phyloP scores from a whole-genome alignment of 2,888 invertebrate genomes.

The Ptycholaimellus sp. region DNA sequence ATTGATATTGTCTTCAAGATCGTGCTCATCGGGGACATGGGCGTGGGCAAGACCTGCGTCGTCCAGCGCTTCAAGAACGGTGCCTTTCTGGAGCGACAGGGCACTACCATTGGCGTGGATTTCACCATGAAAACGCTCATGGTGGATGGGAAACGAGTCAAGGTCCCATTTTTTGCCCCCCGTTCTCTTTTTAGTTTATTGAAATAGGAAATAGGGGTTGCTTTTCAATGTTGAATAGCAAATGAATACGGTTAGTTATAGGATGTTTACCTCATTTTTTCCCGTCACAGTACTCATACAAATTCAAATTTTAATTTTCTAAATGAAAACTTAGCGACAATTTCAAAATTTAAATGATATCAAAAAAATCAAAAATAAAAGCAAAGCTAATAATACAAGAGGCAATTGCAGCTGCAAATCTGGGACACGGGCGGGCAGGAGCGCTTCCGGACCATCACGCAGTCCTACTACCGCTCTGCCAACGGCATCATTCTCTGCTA shows the following conservation, averaged over 20 bases:
- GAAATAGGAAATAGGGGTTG: too few relatives aligned
- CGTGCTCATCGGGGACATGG: slow-evolving; percentile 25
- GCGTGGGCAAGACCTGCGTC: slow-evolving; percentile 39
- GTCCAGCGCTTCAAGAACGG: slow-evolving; percentile 86
- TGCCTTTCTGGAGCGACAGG: slow-evolving; percentile 75
- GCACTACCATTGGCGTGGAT: slow-evolving; percentile 87
- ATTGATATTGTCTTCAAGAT: slow-evolving; percentile 8
- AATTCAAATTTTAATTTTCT: too few relatives aligned
- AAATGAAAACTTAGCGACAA: too few relatives aligned
- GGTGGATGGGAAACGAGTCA: slow-evolving; percentile 75
- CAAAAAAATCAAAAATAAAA: too few relatives aligned
- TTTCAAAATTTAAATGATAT: too few relatives aligned
- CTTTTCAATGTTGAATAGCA: slow-evolving; percentile 2
- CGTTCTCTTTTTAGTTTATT: too few relatives aligned
- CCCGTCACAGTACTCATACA: too few relatives aligned
- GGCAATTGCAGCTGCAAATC: slow-evolving; percentile 74
- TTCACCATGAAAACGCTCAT: slow-evolving; percentile 91
- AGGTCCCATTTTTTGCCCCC: slow-evolving; percentile 42
- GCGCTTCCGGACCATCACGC: slow-evolving; percentile 79
- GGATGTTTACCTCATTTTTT: too few relatives aligned
- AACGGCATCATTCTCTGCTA: slow-evolving; percentile 92
- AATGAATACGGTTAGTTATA: too few relatives aligned
- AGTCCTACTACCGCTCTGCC: slow-evolving; percentile 73
- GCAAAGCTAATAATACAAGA: too few relatives aligned
- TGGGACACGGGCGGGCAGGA: slow-evolving; percentile 96